Evolutionary conservation across 2,797 vertebrate genomes (phyloP).

Genomic region (Ara ararauna): DNA sequence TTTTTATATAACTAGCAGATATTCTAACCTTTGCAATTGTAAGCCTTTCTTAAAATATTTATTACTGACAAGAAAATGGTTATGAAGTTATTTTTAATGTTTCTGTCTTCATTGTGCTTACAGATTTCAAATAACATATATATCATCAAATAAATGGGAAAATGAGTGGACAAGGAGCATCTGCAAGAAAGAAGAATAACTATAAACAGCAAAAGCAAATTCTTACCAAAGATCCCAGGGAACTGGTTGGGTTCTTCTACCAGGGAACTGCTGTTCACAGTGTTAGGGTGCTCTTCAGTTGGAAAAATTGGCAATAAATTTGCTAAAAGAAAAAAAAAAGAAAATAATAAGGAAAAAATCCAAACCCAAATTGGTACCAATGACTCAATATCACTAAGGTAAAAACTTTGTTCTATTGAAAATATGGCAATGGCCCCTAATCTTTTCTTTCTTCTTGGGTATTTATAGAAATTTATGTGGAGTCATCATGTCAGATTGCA

Average conservation of each 20-base stretch:
- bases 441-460: neutral
- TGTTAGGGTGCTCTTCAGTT: neutral
- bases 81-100: neutral
- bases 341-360: neutral
- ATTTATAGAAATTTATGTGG: neutral
- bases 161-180: neutral
- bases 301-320: neutral
- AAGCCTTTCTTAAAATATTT: neutral
- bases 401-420: neutral
- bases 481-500: neutral
- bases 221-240: conserved; percentile 13
- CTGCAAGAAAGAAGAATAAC: neutral
- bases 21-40: neutral
- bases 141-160: neutral
- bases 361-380: neutral
- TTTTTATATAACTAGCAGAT: neutral
- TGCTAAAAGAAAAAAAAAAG: neutral
- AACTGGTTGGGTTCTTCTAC: neutral
- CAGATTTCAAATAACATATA: neutral
- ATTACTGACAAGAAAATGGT: neutral
- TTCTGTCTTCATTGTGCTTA: neutral
- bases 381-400: neutral
- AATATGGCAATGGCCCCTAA: neutral
- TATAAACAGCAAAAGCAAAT: neutral
- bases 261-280: neutral